These are phyloP conservation scores for Napeogenes inachia DNA, from an alignment of 2,888 invertebrate species.

Conservation along the genomic window DNA sequence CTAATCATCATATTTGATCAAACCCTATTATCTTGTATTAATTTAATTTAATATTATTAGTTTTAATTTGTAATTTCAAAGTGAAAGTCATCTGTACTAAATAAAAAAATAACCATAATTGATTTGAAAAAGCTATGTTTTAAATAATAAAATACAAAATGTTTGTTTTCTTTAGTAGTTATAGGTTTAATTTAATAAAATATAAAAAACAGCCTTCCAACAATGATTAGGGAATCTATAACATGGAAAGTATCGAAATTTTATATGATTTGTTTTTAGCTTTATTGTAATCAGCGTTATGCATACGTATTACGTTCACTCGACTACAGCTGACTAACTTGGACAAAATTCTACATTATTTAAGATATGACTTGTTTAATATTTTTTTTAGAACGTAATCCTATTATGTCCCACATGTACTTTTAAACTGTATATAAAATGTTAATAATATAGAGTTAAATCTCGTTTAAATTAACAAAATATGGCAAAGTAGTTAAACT, in stretches of 20 bases:
- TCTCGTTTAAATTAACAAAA: conserved; percentile 65
- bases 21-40: no score
- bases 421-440: conserved; percentile 37
- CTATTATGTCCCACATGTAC: conserved; percentile 17
- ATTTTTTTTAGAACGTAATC: not conserved
- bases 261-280: conserved; percentile 22
- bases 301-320: conserved; percentile 39
- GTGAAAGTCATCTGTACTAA: no score
- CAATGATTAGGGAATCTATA: no score
- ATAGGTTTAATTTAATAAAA: no score
- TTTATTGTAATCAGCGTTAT: conserved; percentile 33
- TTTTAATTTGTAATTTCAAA: no score
- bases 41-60: no score
- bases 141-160: no score
- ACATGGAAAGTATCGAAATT: not conserved
- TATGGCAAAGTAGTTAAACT: conserved; percentile 67
- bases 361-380: conserved; percentile 15
- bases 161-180: no score
- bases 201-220: no score
- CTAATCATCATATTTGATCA: not conserved
- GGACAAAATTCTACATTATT: conserved; percentile 42
- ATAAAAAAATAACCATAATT: no score
- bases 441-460: conserved; percentile 41
- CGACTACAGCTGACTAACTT: conserved; percentile 41
- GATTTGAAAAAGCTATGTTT: no score